Conservation (phyloP, 2,113 vertebrate species). For the Atractosteus spatula region DNA sequence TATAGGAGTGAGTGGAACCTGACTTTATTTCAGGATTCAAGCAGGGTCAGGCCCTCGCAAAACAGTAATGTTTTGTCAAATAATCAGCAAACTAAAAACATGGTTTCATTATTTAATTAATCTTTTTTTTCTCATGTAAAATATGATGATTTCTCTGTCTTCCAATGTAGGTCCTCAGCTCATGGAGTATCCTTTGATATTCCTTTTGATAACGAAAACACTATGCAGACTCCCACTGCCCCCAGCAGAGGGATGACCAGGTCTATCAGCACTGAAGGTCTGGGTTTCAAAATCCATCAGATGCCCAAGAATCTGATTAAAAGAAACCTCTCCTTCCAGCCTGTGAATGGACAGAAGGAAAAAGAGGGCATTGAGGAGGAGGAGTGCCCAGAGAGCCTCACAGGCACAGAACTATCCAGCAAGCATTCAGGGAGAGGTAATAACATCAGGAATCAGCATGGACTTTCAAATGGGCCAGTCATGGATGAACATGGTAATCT, state of each 20-base stretch:
- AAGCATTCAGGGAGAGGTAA: constrained; percentile 47
- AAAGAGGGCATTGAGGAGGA: constrained; percentile 81
- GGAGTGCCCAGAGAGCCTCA: constrained; percentile 53
- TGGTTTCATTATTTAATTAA: too few species aligned
- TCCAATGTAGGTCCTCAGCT: constrained; percentile 74
- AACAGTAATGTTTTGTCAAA: too few species aligned
- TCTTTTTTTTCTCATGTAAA: too few species aligned
- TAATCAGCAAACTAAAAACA: too few species aligned
- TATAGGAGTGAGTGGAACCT: not conserved
- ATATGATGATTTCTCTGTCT: constrained; percentile 31
- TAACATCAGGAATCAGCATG: constrained; percentile 37
- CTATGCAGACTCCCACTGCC: constrained; percentile 46
- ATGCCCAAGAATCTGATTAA: constrained; percentile 68
- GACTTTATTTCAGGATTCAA: not conserved
- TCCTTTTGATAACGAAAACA: constrained; percentile 86
- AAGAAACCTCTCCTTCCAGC: constrained; percentile 85
- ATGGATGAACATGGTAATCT: constrained; percentile 73
- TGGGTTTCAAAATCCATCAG: constrained; percentile 71
- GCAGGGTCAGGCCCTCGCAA: too few species aligned
- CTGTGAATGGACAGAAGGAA: constrained; percentile 79
- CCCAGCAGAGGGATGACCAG: constrained; percentile 74
- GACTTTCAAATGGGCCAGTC: constrained; percentile 74
- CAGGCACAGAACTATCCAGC: constrained; percentile 41
- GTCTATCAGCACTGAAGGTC: constrained; percentile 90
- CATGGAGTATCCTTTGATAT: constrained; percentile 97